Conservation (phyloP, 2,797 vertebrate genomes). For the Chaetophractus vellerosus region DNA sequence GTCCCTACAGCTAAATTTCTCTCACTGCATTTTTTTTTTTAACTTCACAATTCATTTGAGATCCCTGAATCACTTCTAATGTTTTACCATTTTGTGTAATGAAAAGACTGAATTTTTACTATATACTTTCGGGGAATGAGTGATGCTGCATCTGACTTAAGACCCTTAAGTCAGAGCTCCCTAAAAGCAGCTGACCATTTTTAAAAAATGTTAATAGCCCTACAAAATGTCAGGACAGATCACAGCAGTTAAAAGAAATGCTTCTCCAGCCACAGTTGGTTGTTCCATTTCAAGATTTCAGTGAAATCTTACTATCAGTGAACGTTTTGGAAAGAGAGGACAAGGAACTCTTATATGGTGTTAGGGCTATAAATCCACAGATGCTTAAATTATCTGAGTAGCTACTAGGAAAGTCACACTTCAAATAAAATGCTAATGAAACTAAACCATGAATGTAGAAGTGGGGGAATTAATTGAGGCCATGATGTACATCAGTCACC, state of each 20-base stretch:
- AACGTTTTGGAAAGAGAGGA: constrained; percentile 15
- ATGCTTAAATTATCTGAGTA: constrained; percentile 68
- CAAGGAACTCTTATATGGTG: background rate
- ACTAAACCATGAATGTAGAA: background rate
- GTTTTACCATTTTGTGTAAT: constrained; percentile 48
- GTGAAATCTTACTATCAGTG: constrained; percentile 20
- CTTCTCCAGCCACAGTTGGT: background rate
- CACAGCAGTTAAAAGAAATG: background rate
- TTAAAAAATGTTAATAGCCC: background rate
- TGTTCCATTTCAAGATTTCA: background rate
- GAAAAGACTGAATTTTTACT: constrained; percentile 46
- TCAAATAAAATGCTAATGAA: constrained; percentile 64
- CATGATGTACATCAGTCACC: background rate
- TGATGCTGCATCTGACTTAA: background rate
- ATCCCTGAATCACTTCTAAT: constrained; percentile 50
- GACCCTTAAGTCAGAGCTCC: background rate
- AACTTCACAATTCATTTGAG: background rate
- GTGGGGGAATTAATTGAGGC: constrained; percentile 6
- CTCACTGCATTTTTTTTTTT: background rate
- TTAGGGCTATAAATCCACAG: constrained; percentile 50
- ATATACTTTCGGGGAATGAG: constrained; percentile 46
- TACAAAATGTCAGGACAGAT: background rate
- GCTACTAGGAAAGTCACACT: constrained; percentile 54
- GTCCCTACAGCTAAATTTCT: no score
- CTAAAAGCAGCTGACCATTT: background rate